These are phyloP conservation scores for Synanthedon formicaeformis DNA, from an alignment of 2,888 invertebrate genomes.

Conservation along the genomic window DNA sequence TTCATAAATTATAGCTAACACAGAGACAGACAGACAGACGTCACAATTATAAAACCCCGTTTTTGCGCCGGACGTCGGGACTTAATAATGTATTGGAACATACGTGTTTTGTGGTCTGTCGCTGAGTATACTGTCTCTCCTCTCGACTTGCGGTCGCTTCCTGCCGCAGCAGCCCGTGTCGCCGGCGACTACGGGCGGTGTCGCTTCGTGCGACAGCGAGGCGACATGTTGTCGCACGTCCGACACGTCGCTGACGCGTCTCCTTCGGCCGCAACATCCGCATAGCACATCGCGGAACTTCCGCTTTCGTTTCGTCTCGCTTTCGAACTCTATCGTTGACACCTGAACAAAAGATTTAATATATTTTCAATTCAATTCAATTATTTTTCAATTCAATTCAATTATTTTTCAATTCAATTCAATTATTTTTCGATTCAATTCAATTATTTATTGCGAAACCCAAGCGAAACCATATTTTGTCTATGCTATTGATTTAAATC, in stretches of 20 bases:
- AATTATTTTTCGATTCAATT: no score
- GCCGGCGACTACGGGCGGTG: constrained; percentile 27
- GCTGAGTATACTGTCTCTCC: constrained; percentile 68
- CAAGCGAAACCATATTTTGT: no score
- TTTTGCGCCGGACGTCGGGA: no score
- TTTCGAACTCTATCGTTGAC: constrained; percentile 52
- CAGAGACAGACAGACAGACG: no score
- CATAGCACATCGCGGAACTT: constrained; percentile 60
- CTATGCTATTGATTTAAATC: no score
- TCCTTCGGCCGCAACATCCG: constrained; percentile 34
- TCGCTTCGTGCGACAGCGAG: constrained; percentile 3
- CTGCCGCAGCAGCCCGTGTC: constrained; percentile 52
- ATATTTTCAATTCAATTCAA: no score
- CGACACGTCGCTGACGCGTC: constrained; percentile 35
- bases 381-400: no score
- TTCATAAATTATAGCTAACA: no score
- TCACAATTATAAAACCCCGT: no score
- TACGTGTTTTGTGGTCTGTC: constrained; percentile 51
- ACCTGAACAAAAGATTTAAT: no score
- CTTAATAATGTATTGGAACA: constrained; percentile 11
- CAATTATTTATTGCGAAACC: no score
- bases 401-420: no score
- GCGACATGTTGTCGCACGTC: constrained; percentile 14
- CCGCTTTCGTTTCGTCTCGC: constrained; percentile 54
- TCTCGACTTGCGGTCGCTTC: constrained; percentile 51